Evolutionary conservation across 2,797 vertebrate species (phyloP).

Genomic region (Tadarida brasiliensis): DNA sequence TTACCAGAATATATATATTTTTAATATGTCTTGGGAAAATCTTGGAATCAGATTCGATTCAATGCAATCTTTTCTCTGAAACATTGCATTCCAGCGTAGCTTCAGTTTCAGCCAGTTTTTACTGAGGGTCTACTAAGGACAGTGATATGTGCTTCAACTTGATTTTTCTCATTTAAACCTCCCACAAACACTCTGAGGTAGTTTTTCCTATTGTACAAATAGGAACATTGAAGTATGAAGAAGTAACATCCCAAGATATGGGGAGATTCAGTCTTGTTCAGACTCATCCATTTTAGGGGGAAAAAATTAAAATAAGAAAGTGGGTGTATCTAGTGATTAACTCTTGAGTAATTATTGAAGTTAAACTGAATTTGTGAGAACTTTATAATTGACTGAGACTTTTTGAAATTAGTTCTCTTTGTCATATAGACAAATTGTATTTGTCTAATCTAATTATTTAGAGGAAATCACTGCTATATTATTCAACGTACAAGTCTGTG

Average conservation of each 20-base stretch:
- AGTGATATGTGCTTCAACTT: background rate
- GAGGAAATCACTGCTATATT: background rate
- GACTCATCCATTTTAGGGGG: background rate
- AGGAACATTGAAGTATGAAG: background rate
- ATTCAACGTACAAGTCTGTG: background rate
- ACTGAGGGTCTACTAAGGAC: background rate
- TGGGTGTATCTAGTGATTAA: background rate
- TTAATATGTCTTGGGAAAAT: background rate
- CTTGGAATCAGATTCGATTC: background rate
- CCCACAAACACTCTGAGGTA: background rate
- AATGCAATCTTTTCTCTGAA: background rate
- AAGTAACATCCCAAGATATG: background rate
- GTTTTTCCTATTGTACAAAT: background rate
- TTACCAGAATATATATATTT: background rate
- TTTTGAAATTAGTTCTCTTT: background rate
- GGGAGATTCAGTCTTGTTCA: background rate
- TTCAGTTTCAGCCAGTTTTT: slow-evolving; percentile 18
- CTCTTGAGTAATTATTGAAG: background rate
- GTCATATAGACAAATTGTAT: background rate
- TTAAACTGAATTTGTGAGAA: slow-evolving; percentile 32
- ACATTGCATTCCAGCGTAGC: background rate
- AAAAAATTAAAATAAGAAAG: background rate
- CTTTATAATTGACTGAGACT: background rate
- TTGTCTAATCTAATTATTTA: background rate
- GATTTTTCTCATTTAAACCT: background rate